These are phyloP conservation scores for Melanophora roralis DNA, from an alignment of 2,888 invertebrate genomes.

Conservation along the genomic window DNA sequence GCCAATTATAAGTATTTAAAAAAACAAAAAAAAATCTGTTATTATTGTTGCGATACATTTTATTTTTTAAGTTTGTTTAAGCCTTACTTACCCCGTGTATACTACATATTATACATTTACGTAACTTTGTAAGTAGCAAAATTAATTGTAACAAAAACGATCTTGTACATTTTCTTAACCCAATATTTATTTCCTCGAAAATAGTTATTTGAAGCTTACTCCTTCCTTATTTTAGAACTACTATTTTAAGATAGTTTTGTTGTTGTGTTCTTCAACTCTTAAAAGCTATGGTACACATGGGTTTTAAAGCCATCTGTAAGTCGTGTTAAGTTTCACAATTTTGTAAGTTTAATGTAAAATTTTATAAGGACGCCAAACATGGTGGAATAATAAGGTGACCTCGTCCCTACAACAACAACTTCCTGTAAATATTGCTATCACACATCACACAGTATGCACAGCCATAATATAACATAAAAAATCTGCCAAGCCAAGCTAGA, in stretches of 20 bases:
- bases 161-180: background rate
- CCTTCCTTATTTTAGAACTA: background rate
- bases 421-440: too few species aligned
- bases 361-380: too few species aligned
- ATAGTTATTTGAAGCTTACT: slow-evolving; percentile 25
- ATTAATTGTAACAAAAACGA: background rate
- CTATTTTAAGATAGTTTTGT: slow-evolving; percentile 5
- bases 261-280: slow-evolving; percentile 8
- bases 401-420: too few species aligned
- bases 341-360: background rate
- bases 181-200: too few species aligned
- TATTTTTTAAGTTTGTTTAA: slow-evolving; percentile 22
- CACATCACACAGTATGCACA: too few species aligned
- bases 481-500: too few species aligned
- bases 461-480: too few species aligned
- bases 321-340: background rate
- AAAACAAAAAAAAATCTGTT: background rate
- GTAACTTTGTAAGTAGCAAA: slow-evolving; percentile 17
- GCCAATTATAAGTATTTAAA: background rate
- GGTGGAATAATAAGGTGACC: too few species aligned
- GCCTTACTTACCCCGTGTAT: slow-evolving; percentile 10
- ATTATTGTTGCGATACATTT: background rate
- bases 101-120: background rate
- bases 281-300: slow-evolving; percentile 58
- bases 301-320: slow-evolving; percentile 39